Conservation (phyloP, 2,113 vertebrate genomes). For the Scatophagus argus region DNA sequence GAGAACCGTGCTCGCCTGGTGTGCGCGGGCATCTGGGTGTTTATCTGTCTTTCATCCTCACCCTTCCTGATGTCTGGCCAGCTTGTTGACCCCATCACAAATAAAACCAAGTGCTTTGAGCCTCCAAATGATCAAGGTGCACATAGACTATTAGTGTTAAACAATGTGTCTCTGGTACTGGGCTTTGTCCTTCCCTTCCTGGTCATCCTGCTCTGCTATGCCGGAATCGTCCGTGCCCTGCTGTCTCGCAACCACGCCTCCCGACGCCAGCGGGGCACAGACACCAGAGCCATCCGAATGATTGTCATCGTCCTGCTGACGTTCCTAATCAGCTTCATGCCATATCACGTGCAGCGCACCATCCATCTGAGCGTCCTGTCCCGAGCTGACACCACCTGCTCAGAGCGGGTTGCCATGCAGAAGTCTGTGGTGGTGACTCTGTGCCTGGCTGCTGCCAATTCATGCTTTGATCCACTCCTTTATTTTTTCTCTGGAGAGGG, state of each 20-base stretch:
- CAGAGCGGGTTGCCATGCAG: slow-evolving; percentile 85
- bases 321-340: slow-evolving; percentile 94
- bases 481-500: slow-evolving; percentile 96
- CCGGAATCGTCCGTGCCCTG: slow-evolving; percentile 89
- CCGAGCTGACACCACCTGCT: slow-evolving; percentile 66
- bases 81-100: slow-evolving; percentile 64
- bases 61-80: slow-evolving; percentile 88
- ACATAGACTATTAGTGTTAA: slow-evolving; percentile 79
- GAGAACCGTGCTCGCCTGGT: slow-evolving; percentile 86
- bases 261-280: slow-evolving; percentile 82
- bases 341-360: slow-evolving; percentile 93
- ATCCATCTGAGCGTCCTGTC: slow-evolving; percentile 87
- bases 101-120: slow-evolving; percentile 95
- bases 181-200: slow-evolving; percentile 92
- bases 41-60: slow-evolving; percentile 87
- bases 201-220: slow-evolving; percentile 91
- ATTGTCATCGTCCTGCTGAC: slow-evolving; percentile 91
- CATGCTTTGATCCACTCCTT: slow-evolving; percentile 94
- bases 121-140: slow-evolving; percentile 76
- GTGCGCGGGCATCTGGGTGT: slow-evolving; percentile 89
- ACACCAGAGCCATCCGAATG: slow-evolving; percentile 90
- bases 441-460: slow-evolving; percentile 92
- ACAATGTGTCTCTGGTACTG: slow-evolving; percentile 88
- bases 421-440: slow-evolving; percentile 93
- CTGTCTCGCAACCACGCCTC: slow-evolving; percentile 79